These are phyloP conservation scores for Sericinus montela DNA, from an alignment of 2,888 invertebrate genomes.

Conservation along the genomic window DNA sequence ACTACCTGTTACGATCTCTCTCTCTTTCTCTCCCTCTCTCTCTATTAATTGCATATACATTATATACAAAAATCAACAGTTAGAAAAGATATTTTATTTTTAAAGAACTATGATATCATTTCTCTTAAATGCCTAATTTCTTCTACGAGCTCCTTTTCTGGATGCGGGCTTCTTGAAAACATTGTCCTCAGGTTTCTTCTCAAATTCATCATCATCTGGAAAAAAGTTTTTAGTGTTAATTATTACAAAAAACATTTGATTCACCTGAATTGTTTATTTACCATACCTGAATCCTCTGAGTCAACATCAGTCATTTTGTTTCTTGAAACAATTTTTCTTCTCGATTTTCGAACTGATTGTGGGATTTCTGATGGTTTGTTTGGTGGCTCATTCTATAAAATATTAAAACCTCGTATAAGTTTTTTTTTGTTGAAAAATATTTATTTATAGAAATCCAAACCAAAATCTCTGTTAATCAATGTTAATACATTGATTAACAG, in stretches of 20 bases:
- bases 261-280: not conserved
- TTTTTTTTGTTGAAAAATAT: too few species aligned
- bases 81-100: too few species aligned
- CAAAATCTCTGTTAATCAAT: too few species aligned
- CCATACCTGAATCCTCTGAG: conserved; percentile 65
- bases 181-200: conserved; percentile 52
- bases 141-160: conserved; percentile 56
- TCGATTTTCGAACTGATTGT: conserved; percentile 56
- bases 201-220: conserved; percentile 62
- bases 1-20: too few species aligned
- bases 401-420: not conserved
- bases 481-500: too few species aligned
- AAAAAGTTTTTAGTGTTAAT: conserved; percentile 18
- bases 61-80: too few species aligned
- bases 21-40: too few species aligned
- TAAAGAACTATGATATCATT: not conserved
- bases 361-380: conserved; percentile 42
- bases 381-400: conserved; percentile 60
- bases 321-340: conserved; percentile 45
- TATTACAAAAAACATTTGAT: not conserved
- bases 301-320: conserved; percentile 36
- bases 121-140: conserved; percentile 36
- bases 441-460: too few species aligned
- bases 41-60: too few species aligned
- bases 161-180: conserved; percentile 68